phyloP scores from a whole-genome alignment of 2,797 vertebrate genomes.

The Acanthurus lineatus region DNA sequence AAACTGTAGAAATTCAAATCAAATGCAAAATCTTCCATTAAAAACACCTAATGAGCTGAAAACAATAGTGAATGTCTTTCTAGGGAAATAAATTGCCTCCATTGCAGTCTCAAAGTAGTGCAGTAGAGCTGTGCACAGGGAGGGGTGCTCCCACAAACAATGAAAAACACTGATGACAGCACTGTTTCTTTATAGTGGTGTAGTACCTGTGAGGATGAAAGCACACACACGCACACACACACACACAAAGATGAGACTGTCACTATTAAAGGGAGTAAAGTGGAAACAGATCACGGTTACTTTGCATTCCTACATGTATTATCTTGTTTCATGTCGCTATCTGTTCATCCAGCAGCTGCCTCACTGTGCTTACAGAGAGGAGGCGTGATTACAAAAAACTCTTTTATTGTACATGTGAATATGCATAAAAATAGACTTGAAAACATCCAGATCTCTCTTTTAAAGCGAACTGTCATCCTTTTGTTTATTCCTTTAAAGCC shows the following conservation, averaged over 20 bases:
- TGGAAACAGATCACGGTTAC: background rate
- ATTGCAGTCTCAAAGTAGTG: conserved; percentile 30
- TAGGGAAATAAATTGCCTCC: conserved; percentile 38
- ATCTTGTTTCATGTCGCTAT: background rate
- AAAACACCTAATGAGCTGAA: conserved; percentile 50
- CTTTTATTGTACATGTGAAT: background rate
- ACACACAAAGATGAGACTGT: background rate
- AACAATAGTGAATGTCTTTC: conserved; percentile 34
- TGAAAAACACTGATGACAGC: conserved; percentile 26
- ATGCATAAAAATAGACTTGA: background rate
- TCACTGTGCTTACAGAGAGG: background rate
- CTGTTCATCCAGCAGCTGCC: background rate
- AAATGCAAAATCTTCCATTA: conserved; percentile 48
- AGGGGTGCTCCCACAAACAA: conserved; percentile 24
- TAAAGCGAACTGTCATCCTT: background rate
- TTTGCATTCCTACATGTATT: background rate
- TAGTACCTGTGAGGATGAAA: conserved; percentile 23
- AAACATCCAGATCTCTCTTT: background rate
- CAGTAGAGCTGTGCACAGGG: background rate
- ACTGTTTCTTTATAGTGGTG: background rate
- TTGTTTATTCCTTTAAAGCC: conserved; percentile 3
- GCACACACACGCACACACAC: no score
- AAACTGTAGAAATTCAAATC: conserved; percentile 43
- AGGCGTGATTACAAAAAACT: background rate
- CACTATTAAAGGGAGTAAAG: conserved; percentile 1